Evolutionary conservation across 2,888 invertebrate species (phyloP).

Genomic region (Tinea pellionella): DNA sequence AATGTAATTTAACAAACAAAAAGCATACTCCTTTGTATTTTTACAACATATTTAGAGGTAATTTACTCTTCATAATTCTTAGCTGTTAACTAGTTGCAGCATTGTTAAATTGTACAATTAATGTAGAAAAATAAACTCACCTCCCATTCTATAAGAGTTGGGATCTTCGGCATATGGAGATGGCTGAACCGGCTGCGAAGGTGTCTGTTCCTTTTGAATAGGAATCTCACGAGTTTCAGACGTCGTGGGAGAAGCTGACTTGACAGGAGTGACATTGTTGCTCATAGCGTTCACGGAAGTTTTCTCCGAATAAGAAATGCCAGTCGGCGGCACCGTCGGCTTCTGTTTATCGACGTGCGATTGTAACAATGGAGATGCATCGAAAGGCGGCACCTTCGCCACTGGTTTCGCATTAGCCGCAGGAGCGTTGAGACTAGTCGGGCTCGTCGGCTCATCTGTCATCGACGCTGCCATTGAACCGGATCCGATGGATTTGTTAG

Average conservation of each 20-base stretch:
- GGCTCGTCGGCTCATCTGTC: constrained; percentile 43
- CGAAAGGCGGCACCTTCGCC: constrained; percentile 72
- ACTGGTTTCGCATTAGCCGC: constrained; percentile 59
- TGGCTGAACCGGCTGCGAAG: constrained; percentile 46
- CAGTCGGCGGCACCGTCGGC: constrained; percentile 22
- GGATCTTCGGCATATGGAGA: constrained; percentile 74
- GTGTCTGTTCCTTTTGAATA: constrained; percentile 36
- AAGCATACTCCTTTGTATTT: no score
- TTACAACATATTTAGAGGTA: neutral
- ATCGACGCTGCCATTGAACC: constrained; percentile 23
- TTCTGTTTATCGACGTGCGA: constrained; percentile 28
- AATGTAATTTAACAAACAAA: no score
- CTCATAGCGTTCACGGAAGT: constrained; percentile 45
- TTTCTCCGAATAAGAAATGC: constrained; percentile 41
- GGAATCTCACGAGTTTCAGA: constrained; percentile 31
- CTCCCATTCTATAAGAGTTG: constrained; percentile 76
- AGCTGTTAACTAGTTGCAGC: no score
- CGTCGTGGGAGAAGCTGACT: constrained; percentile 21
- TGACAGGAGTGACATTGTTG: constrained; percentile 21
- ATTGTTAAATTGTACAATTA: no score
- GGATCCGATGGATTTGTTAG: constrained; percentile 35
- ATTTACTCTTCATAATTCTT: no score
- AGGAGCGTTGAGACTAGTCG: constrained; percentile 34
- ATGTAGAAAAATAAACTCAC: constrained; percentile 42
- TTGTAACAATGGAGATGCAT: constrained; percentile 54